These are phyloP conservation scores for Pelochelys cantorii DNA, from an alignment of 2,797 vertebrate genomes.

Conservation along the genomic window DNA sequence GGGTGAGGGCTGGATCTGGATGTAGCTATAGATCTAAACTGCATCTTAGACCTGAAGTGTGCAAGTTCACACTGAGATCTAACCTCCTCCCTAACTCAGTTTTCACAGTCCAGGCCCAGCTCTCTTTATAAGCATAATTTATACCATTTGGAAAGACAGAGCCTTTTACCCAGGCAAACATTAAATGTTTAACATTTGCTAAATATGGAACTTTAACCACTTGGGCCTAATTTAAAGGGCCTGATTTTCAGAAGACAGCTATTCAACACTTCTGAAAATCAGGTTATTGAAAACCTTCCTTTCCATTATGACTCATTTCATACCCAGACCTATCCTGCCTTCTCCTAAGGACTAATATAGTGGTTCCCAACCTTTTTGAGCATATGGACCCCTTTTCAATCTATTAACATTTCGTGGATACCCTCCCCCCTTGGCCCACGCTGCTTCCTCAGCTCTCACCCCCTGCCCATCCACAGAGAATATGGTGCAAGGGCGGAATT, in stretches of 20 bases:
- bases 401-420: too few relatives aligned
- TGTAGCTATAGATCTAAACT: background rate
- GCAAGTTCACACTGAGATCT: background rate
- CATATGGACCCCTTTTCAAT: too few relatives aligned
- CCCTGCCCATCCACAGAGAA: too few relatives aligned
- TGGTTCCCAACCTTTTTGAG: too few relatives aligned
- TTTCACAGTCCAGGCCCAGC: background rate
- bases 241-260: background rate
- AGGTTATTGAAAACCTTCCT: background rate
- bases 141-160: background rate
- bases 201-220: background rate
- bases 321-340: background rate
- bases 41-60: background rate
- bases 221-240: background rate
- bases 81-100: background rate
- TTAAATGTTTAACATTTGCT: background rate
- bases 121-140: background rate
- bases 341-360: accelerated
- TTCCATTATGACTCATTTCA: background rate
- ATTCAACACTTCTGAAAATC: background rate
- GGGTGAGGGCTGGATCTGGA: background rate
- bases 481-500: too few relatives aligned
- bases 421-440: too few relatives aligned
- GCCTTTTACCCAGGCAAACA: background rate
- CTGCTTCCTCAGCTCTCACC: too few relatives aligned